Conservation (phyloP, 2,888 invertebrate species). For the Ischnura elegans region DNA sequence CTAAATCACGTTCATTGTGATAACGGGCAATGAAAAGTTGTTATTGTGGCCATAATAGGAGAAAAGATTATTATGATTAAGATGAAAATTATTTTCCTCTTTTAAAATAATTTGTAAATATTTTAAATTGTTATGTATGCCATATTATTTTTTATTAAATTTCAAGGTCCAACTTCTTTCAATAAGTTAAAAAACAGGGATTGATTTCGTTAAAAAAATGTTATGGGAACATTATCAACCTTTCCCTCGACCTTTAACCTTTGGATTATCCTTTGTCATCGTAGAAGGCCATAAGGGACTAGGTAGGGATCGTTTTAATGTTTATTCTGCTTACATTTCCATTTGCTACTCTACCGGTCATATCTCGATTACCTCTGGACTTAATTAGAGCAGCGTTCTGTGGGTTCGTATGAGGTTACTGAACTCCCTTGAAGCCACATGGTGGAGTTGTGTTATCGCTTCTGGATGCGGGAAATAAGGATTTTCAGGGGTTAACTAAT, state of each 20-base stretch:
- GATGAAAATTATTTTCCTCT: too few species aligned
- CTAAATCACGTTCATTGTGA: too few species aligned
- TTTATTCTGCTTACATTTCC: not conserved
- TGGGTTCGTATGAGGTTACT: not conserved
- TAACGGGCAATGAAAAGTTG: too few species aligned
- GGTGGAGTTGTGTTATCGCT: not conserved
- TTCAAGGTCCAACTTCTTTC: too few species aligned
- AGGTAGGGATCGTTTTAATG: not conserved
- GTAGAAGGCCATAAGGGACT: not conserved
- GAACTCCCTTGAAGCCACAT: not conserved
- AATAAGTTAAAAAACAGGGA: too few species aligned
- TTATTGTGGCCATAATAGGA: too few species aligned
- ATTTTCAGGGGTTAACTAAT: not conserved
- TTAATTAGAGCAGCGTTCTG: not conserved
- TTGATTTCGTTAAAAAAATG: not conserved
- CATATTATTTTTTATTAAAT: too few species aligned
- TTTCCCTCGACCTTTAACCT: not conserved
- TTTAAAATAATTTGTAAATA: too few species aligned
- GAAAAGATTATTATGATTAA: too few species aligned
- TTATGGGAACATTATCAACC: not conserved
- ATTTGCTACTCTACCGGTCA: not conserved
- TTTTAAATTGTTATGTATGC: too few species aligned
- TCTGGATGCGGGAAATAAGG: not conserved
- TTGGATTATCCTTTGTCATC: not conserved
- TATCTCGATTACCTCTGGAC: not conserved